Conservation (phyloP, 2,113 vertebrate species). For the Coturnix japonica region DNA sequence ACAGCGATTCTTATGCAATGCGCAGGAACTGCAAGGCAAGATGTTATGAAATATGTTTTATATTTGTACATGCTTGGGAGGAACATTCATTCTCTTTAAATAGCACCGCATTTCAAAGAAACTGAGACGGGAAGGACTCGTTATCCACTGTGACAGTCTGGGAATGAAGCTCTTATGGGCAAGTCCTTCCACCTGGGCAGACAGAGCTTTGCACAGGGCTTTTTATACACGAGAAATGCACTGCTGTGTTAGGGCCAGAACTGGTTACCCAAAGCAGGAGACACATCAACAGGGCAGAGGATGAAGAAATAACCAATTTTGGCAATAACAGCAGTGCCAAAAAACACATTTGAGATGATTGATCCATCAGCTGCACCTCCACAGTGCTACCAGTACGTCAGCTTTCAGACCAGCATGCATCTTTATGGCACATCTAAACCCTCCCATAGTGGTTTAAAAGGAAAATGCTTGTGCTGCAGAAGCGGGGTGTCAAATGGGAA, state of each 20-base stretch:
- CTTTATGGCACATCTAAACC: not conserved
- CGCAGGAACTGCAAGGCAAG: not conserved
- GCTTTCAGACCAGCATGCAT: not conserved
- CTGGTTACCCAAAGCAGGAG: rapidly evolving
- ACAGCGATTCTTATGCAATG: not conserved
- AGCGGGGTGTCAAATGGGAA: not conserved
- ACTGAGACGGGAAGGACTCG: not conserved
- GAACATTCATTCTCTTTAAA: not conserved
- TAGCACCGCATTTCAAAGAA: not conserved
- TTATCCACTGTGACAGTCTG: not conserved
- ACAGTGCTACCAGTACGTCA: not conserved
- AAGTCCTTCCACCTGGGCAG: not conserved
- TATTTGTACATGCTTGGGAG: not conserved
- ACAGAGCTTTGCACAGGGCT: not conserved
- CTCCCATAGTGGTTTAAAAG: not conserved
- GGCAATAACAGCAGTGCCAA: not conserved
- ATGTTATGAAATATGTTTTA: rapidly evolving
- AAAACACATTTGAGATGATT: not conserved
- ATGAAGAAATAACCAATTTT: not conserved
- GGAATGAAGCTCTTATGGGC: not conserved
- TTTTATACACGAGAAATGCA: rapidly evolving
- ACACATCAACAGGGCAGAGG: not conserved
- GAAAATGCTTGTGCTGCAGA: not conserved
- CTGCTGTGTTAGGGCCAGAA: not conserved
- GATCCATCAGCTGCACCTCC: not conserved